These are phyloP conservation scores for Regulus satrapa DNA, from an alignment of 2,113 vertebrate genomes.

Conservation along the genomic window DNA sequence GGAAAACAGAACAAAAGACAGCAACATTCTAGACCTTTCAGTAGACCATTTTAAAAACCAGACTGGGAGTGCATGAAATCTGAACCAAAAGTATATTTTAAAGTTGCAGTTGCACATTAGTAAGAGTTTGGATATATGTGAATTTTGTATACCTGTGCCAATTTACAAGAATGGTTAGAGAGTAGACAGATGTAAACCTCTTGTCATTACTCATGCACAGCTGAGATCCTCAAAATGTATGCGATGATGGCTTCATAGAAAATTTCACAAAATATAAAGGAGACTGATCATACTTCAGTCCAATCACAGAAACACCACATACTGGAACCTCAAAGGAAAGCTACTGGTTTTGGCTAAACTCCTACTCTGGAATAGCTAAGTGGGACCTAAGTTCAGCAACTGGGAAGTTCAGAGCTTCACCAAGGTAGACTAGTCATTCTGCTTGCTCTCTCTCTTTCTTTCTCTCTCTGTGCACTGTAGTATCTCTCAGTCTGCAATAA, in stretches of 20 bases:
- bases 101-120: background rate
- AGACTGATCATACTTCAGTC: background rate
- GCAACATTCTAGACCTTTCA: background rate
- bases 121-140: background rate
- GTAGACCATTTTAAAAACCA: background rate
- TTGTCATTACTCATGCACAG: background rate
- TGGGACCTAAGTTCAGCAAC: background rate
- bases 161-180: background rate
- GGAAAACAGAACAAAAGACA: conserved; percentile 16
- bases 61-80: accelerated
- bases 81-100: background rate
- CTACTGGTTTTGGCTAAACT: background rate
- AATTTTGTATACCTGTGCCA: background rate
- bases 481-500: background rate
- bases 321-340: background rate
- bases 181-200: background rate
- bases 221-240: background rate
- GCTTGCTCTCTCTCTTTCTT: too few relatives aligned
- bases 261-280: background rate
- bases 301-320: background rate
- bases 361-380: background rate
- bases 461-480: background rate
- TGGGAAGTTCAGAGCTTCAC: background rate
- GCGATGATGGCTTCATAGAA: background rate
- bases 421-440: background rate